A percentile compares a stretch with the other conserved stretches of the same genome.
phyloP scores from a whole-genome alignment of 1,140 invertebrate species.

The Nasonia longicornis region DNA sequence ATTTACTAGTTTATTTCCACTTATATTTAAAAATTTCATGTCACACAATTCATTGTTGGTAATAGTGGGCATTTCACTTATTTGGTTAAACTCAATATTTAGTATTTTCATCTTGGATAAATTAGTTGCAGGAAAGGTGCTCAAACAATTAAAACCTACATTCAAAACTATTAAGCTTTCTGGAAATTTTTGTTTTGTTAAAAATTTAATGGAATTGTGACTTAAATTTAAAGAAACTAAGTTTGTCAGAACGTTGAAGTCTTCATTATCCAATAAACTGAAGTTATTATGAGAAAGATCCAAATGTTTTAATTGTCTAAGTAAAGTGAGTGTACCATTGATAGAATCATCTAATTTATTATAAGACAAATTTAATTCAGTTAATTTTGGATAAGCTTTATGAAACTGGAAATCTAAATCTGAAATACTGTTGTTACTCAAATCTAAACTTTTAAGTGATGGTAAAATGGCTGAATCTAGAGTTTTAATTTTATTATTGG shows the following conservation, averaged over 20 bases:
- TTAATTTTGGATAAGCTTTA: conserved; percentile 45
- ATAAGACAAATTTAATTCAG: conserved; percentile 54
- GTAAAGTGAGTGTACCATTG: conserved; percentile 41
- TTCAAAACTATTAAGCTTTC: conserved; percentile 43
- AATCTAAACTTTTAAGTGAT: conserved; percentile 51
- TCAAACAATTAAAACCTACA: conserved; percentile 47
- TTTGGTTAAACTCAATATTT: conserved; percentile 53
- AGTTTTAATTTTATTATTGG: conserved; percentile 49
- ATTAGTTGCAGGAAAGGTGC: conserved; percentile 30
- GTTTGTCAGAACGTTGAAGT: conserved; percentile 45
- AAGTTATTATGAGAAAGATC: conserved; percentile 58
- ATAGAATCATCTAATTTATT: conserved; percentile 50
- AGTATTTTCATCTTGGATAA: conserved; percentile 47
- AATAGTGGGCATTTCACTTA: conserved; percentile 47
- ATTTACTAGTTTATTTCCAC: conserved; percentile 53
- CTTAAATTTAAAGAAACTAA: conserved; percentile 52
- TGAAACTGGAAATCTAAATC: conserved; percentile 46
- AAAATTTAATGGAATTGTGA: conserved; percentile 49
- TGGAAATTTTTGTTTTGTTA: conserved; percentile 48
- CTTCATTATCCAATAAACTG: conserved; percentile 43
- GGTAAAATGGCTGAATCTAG: conserved; percentile 48
- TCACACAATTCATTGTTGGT: conserved; percentile 42
- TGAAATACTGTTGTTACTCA: conserved; percentile 58
- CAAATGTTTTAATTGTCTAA: conserved; percentile 50
- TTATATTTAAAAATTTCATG: conserved; percentile 57